A percentile compares a stretch with the other conserved stretches of the same genome.
Evolutionary conservation across 2,797 vertebrate species (phyloP).

Genomic region (Pelobates cultripes): DNA sequence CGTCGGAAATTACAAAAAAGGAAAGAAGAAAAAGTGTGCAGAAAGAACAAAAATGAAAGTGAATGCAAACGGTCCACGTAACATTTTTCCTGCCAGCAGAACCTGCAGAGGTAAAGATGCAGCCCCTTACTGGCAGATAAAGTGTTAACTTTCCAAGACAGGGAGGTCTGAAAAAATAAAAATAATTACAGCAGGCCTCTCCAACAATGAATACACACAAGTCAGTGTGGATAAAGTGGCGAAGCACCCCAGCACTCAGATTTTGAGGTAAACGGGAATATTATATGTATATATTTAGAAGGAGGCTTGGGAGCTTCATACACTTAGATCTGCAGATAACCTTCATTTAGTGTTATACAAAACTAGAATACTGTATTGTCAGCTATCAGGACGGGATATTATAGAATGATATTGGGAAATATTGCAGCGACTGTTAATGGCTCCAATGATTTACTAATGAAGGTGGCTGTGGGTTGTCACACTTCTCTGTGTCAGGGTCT

Average conservation of each 20-base stretch:
- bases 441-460: too few relatives aligned
- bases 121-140: conserved; percentile 30
- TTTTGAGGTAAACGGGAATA: conserved; percentile 10
- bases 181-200: conserved; percentile 35
- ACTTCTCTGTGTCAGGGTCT: too few relatives aligned
- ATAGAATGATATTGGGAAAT: too few relatives aligned
- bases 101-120: background rate
- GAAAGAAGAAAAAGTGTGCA: conserved; percentile 85
- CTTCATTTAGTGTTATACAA: conserved; percentile 32
- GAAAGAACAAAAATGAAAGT: conserved; percentile 43
- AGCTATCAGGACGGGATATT: too few relatives aligned
- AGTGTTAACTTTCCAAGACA: conserved; percentile 27
- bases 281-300: background rate
- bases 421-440: too few relatives aligned
- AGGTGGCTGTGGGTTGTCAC: too few relatives aligned
- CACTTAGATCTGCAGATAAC: background rate
- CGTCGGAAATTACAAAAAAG: conserved; percentile 95
- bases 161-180: conserved; percentile 24
- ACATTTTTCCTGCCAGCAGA: conserved; percentile 19
- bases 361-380: too few relatives aligned
- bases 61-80: conserved; percentile 58
- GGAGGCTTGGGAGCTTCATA: background rate
- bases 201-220: conserved; percentile 35
- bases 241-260: conserved; percentile 37
- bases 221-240: conserved; percentile 33